These are phyloP conservation scores for Eupithecia insigniata DNA, from an alignment of 2,888 invertebrate genomes.

Conservation along the genomic window DNA sequence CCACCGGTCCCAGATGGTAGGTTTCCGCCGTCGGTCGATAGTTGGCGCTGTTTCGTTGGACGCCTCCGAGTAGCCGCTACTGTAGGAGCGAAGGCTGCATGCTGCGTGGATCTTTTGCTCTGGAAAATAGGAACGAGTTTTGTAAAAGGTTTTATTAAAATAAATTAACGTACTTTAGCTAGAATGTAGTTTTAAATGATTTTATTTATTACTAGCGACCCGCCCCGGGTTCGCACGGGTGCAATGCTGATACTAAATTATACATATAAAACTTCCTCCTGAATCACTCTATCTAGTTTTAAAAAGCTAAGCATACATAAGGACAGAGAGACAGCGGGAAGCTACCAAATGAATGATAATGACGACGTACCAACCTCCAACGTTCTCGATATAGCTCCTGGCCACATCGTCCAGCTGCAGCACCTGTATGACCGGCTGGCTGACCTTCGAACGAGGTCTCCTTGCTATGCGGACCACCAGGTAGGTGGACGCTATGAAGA, in stretches of 20 bases:
- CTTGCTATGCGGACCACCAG: constrained; percentile 63
- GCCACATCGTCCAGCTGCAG: constrained; percentile 76
- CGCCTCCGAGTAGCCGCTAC: constrained; percentile 74
- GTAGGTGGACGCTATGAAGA: constrained; percentile 68
- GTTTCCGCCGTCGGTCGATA: constrained; percentile 65
- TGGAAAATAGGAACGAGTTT: constrained; percentile 41
- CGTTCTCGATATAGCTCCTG: constrained; percentile 71
- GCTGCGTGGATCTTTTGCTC: constrained; percentile 74
- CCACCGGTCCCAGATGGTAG: constrained; percentile 66
- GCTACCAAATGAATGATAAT: constrained; percentile 30
- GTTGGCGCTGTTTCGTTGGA: constrained; percentile 64
- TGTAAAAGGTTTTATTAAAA: background rate
- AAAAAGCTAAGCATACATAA: too few relatives aligned
- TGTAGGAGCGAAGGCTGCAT: constrained; percentile 75
- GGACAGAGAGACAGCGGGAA: too few relatives aligned
- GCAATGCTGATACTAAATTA: too few relatives aligned
- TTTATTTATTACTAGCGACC: too few relatives aligned
- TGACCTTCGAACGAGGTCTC: constrained; percentile 62
- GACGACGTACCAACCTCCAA: constrained; percentile 64
- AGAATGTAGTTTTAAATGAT: too few relatives aligned
- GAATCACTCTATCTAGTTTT: too few relatives aligned
- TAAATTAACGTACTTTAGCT: too few relatives aligned
- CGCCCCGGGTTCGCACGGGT: too few relatives aligned
- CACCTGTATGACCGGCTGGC: constrained; percentile 75
- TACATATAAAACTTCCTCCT: too few relatives aligned